Percentiles rank a stretch among this genome's conserved stretches.
These are phyloP conservation scores for Euphysa ruthae DNA, from an alignment of 30 jellyfish, hydroid and myxozoan genomes.

Conservation along the genomic window DNA sequence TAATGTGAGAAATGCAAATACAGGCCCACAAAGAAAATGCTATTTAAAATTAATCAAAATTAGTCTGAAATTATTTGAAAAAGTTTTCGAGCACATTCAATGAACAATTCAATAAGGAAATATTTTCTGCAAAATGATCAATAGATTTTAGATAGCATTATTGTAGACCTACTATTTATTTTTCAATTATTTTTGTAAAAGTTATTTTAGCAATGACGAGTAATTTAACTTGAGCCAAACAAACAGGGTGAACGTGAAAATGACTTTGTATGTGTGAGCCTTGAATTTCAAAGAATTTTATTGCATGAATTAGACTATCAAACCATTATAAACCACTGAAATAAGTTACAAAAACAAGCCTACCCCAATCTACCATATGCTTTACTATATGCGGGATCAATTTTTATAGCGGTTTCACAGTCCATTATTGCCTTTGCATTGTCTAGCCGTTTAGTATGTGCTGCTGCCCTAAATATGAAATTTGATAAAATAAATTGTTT, in stretches of 20 bases:
- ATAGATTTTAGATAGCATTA: too few species aligned
- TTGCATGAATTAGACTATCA: not conserved
- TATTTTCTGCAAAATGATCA: too few species aligned
- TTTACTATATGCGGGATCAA: slow-evolving; percentile 64
- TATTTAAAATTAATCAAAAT: too few species aligned
- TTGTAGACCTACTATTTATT: too few species aligned
- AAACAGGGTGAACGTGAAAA: not conserved
- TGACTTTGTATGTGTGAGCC: not conserved
- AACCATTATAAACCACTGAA: not conserved
- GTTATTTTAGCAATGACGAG: too few species aligned
- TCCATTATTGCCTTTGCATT: slow-evolving; percentile 58
- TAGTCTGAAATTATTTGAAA: too few species aligned
- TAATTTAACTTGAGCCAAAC: too few species aligned
- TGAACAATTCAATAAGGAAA: too few species aligned
- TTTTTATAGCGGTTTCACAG: slow-evolving; percentile 59
- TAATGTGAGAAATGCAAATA: too few species aligned
- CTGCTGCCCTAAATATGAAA: slow-evolving; percentile 70
- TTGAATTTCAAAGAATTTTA: not conserved
- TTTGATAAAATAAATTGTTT: not conserved
- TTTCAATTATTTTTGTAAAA: too few species aligned
- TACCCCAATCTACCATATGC: slow-evolving; percentile 98
- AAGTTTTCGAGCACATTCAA: too few species aligned
- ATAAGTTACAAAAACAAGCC: slow-evolving; percentile 1
- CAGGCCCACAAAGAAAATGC: too few species aligned
- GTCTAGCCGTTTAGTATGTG: slow-evolving; percentile 59